These are phyloP conservation scores for Pipistrellus kuhlii DNA, from an alignment of 2,797 vertebrate species.

Conservation along the genomic window DNA sequence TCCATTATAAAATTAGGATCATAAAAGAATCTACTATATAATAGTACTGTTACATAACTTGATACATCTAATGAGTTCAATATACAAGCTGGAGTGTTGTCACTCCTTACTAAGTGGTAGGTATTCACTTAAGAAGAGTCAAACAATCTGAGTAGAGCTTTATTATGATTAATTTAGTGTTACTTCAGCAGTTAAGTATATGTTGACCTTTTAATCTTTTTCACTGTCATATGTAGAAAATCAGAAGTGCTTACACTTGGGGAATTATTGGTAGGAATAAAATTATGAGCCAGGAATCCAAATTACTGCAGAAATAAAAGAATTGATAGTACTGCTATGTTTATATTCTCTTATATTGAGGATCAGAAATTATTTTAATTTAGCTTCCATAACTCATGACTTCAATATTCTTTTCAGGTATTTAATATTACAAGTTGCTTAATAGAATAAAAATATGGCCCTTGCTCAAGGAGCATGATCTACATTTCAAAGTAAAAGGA, in stretches of 20 bases:
- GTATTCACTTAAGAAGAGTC: neutral
- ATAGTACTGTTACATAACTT: neutral
- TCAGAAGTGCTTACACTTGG: neutral
- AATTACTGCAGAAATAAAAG: slow-evolving; percentile 48
- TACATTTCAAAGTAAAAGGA: slow-evolving; percentile 61
- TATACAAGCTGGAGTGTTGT: neutral
- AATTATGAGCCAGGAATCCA: slow-evolving; percentile 12
- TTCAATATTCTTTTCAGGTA: slow-evolving; percentile 61
- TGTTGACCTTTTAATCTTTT: slow-evolving; percentile 10
- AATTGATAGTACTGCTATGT: neutral
- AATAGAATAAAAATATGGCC: slow-evolving; percentile 52
- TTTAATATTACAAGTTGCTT: slow-evolving; percentile 46
- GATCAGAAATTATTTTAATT: slow-evolving; percentile 54
- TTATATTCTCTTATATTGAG: slow-evolving; percentile 40
- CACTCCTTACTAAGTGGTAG: neutral
- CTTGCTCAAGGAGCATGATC: neutral
- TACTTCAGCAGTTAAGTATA: too few species aligned
- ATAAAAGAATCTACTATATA: neutral
- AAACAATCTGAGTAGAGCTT: too few species aligned
- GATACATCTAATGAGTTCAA: neutral
- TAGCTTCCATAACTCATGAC: slow-evolving; percentile 23
- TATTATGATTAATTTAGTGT: too few species aligned
- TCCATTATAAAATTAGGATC: neutral
- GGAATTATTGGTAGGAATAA: neutral
- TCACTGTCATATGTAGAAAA: neutral